phyloP scores from a whole-genome alignment of 2,797 vertebrate species.

The Botia almorhae region DNA sequence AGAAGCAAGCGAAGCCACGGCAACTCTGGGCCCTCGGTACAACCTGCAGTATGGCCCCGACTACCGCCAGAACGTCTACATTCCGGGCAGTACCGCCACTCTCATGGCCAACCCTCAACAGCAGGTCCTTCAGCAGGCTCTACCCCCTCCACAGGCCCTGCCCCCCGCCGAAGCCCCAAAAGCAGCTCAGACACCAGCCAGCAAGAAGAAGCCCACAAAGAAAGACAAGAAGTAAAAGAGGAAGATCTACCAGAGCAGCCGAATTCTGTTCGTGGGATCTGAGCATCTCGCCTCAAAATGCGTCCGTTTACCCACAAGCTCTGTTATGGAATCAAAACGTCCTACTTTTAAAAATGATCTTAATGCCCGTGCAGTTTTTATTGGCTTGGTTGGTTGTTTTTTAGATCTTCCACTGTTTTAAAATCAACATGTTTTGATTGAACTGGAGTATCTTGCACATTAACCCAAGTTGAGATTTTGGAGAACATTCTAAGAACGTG shows the following conservation, averaged over 20 bases:
- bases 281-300: conserved; percentile 31
- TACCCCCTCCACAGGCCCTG: conserved; percentile 62
- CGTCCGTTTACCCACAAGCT: conserved; percentile 13
- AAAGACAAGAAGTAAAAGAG: conserved; percentile 84
- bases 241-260: conserved; percentile 8
- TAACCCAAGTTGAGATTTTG: conserved; percentile 16
- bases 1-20: conserved; percentile 80
- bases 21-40: conserved; percentile 79
- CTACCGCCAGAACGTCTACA: conserved; percentile 89
- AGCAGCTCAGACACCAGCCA: conserved; percentile 72
- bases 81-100: conserved; percentile 86
- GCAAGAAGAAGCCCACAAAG: conserved; percentile 88
- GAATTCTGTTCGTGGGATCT: conserved; percentile 20
- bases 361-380: not conserved
- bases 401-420: not conserved
- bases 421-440: not conserved
- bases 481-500: not conserved
- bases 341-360: not conserved
- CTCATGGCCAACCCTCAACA: conserved; percentile 78
- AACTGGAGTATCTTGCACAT: conserved; percentile 3
- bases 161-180: conserved; percentile 62
- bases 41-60: conserved; percentile 86
- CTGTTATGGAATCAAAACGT: not conserved
- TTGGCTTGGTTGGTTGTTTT: conserved; percentile 11
- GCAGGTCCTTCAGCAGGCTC: conserved; percentile 72